Conservation (phyloP, 2,797 vertebrate species). For the Galagoides demidoff region DNA sequence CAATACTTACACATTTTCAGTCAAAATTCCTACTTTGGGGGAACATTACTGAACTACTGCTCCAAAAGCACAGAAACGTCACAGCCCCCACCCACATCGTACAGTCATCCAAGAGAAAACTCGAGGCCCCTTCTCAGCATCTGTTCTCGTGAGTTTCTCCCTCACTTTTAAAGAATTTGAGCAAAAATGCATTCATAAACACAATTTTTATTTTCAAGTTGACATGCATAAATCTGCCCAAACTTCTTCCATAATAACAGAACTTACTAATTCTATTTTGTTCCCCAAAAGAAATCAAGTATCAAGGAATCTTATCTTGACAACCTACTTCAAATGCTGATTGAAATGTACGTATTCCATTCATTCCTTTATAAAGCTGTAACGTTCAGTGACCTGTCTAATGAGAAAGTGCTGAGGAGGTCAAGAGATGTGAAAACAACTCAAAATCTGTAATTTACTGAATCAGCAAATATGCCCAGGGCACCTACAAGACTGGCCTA, state of each 20-base stretch:
- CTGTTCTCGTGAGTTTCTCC: slow-evolving; percentile 34
- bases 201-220: slow-evolving; percentile 43
- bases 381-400: background rate
- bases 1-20: background rate
- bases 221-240: background rate
- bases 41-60: background rate
- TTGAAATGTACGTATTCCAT: background rate
- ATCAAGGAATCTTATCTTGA: background rate
- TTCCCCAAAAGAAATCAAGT: background rate
- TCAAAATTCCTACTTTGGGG: background rate
- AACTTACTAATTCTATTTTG: slow-evolving; percentile 7
- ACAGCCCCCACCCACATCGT: background rate
- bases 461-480: background rate
- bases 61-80: background rate
- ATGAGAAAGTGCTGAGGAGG: background rate
- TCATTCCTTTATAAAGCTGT: background rate
- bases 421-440: background rate
- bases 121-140: background rate
- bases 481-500: background rate
- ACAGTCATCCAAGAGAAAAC: background rate
- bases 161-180: slow-evolving; percentile 8
- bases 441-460: slow-evolving; percentile 9
- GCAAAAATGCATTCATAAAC: background rate
- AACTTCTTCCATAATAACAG: slow-evolving; percentile 1
- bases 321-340: background rate